Conservation (phyloP, 2,113 vertebrate species). For the Lasiurus cinereus region DNA sequence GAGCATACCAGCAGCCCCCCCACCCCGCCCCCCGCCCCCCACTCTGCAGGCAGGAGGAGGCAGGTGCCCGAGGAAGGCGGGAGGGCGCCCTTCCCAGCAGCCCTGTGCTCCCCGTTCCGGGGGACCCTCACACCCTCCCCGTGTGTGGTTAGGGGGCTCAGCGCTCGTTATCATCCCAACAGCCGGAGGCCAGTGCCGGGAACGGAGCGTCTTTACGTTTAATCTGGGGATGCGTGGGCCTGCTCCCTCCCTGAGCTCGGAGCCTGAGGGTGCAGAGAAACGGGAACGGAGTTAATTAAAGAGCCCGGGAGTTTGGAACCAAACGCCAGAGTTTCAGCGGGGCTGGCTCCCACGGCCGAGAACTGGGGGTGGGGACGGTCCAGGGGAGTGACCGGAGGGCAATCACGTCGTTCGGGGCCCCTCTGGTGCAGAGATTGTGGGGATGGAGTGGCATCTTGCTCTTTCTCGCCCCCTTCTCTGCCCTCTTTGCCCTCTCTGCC, state of each 20-base stretch:
- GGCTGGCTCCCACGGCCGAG: no score
- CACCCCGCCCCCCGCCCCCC: accelerated
- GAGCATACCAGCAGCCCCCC: accelerated
- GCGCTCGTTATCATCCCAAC: not conserved
- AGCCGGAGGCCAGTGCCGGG: not conserved
- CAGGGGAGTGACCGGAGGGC: not conserved
- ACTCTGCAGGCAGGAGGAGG: accelerated
- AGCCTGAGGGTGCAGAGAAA: slow-evolving; percentile 56
- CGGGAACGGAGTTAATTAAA: slow-evolving; percentile 71
- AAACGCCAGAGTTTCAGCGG: no score
- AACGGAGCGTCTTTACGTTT: not conserved
- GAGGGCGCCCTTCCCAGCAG: accelerated
- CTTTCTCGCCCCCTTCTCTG: no score
- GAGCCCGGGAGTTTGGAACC: not conserved
- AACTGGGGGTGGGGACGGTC: no score
- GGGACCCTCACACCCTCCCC: accelerated
- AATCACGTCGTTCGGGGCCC: accelerated
- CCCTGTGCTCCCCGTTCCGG: accelerated
- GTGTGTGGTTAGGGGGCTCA: not conserved
- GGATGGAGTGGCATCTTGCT: accelerated
- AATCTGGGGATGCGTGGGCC: slow-evolving; percentile 61
- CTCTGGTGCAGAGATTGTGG: not conserved
- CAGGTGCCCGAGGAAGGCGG: not conserved
- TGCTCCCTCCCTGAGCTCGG: not conserved
- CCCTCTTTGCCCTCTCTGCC: no score